Evolutionary conservation across 2,888 invertebrate genomes (phyloP).

Genomic region (Unio pictorum): DNA sequence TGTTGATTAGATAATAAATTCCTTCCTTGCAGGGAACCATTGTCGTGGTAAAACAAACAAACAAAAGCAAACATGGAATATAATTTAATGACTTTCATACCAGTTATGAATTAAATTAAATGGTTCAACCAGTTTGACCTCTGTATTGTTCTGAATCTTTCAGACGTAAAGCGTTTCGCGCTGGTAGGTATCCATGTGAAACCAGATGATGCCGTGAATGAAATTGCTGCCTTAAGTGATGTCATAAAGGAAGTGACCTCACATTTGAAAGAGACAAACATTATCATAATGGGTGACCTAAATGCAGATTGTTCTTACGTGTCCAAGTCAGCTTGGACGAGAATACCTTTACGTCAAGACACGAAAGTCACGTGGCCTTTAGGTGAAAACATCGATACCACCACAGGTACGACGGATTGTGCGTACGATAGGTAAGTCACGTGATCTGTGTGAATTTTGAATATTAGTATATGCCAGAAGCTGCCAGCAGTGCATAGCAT

Average conservation of each 20-base stretch:
- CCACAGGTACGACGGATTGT: conserved; percentile 46
- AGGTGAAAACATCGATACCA: conserved; percentile 56
- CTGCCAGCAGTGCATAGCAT: too few relatives aligned
- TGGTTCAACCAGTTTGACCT: too few relatives aligned
- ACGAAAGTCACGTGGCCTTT: conserved; percentile 52
- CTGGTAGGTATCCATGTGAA: conserved; percentile 51
- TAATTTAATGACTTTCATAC: too few relatives aligned
- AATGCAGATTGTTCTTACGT: conserved; percentile 63
- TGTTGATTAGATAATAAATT: too few relatives aligned
- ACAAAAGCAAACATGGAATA: too few relatives aligned
- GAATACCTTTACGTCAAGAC: conserved; percentile 39
- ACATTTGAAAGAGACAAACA: conserved; percentile 31
- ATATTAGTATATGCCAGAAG: too few relatives aligned
- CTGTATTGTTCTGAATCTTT: not conserved
- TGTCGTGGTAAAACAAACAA: too few relatives aligned
- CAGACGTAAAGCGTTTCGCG: conserved; percentile 38
- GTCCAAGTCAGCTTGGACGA: conserved; percentile 35
- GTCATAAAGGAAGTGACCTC: conserved; percentile 37
- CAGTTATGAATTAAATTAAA: too few relatives aligned
- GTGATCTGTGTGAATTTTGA: not conserved
- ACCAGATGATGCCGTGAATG: conserved; percentile 47
- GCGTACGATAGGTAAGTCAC: conserved; percentile 56
- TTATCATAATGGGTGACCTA: conserved; percentile 57
- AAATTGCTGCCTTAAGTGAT: conserved; percentile 40
- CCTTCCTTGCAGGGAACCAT: too few relatives aligned